Base-by-base conservation (phyloP, 2,888 invertebrate genomes). In the Acleris literana region DNA sequence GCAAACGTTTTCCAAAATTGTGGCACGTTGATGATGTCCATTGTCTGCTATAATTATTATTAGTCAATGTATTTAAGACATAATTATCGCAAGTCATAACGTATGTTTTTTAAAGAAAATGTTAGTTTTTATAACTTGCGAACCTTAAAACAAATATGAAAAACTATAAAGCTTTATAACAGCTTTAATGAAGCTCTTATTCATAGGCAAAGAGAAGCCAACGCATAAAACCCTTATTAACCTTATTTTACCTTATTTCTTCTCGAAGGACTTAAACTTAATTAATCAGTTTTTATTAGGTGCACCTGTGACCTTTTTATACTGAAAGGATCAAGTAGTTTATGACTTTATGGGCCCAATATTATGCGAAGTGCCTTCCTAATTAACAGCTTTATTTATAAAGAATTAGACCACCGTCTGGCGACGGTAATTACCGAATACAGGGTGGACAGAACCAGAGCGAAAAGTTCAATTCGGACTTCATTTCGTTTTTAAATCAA, bases 321-420 rank as follows among this genome's bases (percentile, higher is more conserved):
- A 69, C 57, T 72, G 68, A 76, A 80, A 79, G 81, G 82, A 81
- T 81, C 85, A 90, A 91, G 91, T 90, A 88, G 88, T 91, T 90
- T 90, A 91, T 91, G 68, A 72, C 68, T 91, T 91, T 90, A 92
- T 82, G 74, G 76, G 69, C 55, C 76, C 89, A 87, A 88, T 88
- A 87, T 83, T 80, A 82, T 75, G 84, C 72, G 79, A 83, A 86
- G 84, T 82, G 81, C 81, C 83, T 82, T 79, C 78, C 78, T 84
- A 86, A 87, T 86, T 86, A 87, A 87, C 89, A 91, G 87, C 87
- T 91, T 91, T 86, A 92, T 91, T 89, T 88, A 86, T 86, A 86
- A 88, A 86, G 80, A 85, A 83, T 82, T 78, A 85, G 90, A 89
- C 90, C 89, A 90, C 90, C 88, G 87, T 85, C 86, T 77, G 72